These are phyloP conservation scores for Hypotaenidia philippensis DNA, from an alignment of 2,797 vertebrate species.

Conservation along the genomic window DNA sequence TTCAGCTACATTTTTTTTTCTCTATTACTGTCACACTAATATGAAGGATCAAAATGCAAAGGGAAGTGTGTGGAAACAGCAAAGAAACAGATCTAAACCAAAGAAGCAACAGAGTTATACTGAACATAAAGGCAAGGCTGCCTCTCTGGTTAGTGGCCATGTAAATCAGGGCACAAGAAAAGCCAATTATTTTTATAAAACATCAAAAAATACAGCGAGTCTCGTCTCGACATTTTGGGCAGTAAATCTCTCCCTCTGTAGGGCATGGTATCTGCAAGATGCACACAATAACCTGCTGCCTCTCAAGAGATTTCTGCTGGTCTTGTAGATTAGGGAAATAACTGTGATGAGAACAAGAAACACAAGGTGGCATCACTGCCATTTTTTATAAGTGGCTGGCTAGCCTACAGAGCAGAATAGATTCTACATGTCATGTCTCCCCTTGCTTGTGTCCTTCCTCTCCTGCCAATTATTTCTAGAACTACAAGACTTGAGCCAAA, in stretches of 20 bases:
- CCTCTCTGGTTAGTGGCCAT: not conserved
- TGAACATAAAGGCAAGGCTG: not conserved
- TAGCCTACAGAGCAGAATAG: accelerated
- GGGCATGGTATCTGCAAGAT: not conserved
- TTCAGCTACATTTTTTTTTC: not conserved
- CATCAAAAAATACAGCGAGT: not conserved
- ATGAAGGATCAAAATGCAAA: not conserved
- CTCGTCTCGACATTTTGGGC: not conserved
- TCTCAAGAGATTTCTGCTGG: not conserved
- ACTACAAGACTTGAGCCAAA: not conserved
- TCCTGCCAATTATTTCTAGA: not conserved
- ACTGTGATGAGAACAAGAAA: not conserved
- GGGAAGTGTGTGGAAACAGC: not conserved
- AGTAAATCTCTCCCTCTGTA: not conserved
- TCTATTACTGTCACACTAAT: not conserved
- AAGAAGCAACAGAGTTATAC: not conserved
- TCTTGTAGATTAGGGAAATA: not conserved
- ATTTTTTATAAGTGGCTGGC: not conserved
- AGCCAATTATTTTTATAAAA: not conserved
- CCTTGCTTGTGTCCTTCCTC: not conserved
- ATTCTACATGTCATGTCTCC: not conserved
- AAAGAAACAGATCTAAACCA: not conserved
- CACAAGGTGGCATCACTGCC: slow-evolving; percentile 54
- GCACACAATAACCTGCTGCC: not conserved
- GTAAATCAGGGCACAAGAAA: not conserved